phyloP scores from a whole-genome alignment of 2,113 vertebrate genomes.

The Marmota flaviventris region DNA sequence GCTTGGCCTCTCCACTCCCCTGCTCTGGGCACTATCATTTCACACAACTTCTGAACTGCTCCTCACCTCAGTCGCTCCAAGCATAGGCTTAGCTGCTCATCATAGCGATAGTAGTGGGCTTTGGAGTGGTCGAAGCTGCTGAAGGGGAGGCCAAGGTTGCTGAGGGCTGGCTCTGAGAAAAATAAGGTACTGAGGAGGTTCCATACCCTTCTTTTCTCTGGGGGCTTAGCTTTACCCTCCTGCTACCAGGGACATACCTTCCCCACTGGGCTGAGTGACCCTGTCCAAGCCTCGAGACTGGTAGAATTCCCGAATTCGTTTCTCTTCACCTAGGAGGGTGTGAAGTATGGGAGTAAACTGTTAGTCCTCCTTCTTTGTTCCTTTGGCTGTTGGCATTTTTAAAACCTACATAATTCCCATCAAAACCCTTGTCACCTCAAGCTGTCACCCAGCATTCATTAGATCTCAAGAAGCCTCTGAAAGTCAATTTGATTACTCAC shows the following conservation, averaged over 20 bases:
- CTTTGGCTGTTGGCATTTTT: background rate
- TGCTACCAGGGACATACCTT: conserved; percentile 87
- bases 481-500: conserved; percentile 87
- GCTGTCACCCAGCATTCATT: background rate
- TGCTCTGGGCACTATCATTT: fast-evolving
- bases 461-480: background rate
- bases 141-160: conserved; percentile 94
- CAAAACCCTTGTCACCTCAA: background rate
- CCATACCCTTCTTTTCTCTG: background rate
- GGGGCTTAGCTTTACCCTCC: background rate
- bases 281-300: conserved; percentile 97
- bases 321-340: conserved; percentile 93
- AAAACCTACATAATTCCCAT: background rate
- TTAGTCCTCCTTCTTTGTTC: background rate
- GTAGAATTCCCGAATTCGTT: conserved; percentile 97
- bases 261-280: conserved; percentile 93
- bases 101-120: conserved; percentile 98
- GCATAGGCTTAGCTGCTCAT: conserved; percentile 97
- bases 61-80: conserved; percentile 95
- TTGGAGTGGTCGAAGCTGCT: conserved; percentile 97
- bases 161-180: conserved; percentile 91
- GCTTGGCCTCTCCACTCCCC: background rate
- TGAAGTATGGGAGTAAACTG: background rate
- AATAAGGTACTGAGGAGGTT: background rate
- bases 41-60: background rate